Base-by-base conservation (phyloP, 2,113 vertebrate species). In the Onychorhynchus coronatus region DNA sequence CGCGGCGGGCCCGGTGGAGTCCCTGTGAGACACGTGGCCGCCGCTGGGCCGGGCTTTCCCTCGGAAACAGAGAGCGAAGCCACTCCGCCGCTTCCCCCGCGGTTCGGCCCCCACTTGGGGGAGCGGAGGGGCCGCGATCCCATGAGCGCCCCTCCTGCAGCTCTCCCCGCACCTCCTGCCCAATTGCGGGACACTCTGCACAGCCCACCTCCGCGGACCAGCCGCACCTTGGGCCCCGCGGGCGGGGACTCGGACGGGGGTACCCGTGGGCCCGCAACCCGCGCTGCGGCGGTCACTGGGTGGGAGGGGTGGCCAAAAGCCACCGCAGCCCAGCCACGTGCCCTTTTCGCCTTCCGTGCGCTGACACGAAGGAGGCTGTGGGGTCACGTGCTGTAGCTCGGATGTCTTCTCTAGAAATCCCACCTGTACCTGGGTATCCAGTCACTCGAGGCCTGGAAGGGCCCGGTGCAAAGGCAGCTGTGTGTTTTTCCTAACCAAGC, bases 311-410 rank as follows among this genome's bases (percentile, higher is more conserved):
- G 39, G 39, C 11, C 39, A 15, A 9, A 2, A 23, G 5, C 22
- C 11, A 3, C 8, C 3, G 18, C 24, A 33, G 1, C 13, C 31
- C 59, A 1, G 37, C 33, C 12, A 5, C 23, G 9, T 9, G 65
- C 42, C 30, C 25, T 3, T 14, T 21, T 14, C 27, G 24, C 56
- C 3, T 23, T 25, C 53, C 1, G 46, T 2, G 55, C 24, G 22
- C 61, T 8, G 79, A 11, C 14, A 24, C 1, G 37, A 16, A 27
- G 85, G 74, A 74, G 41, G 47, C 18, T 46, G 1, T 4, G 35
- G n/a, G 17, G 10, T 39, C 20, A 37, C 11, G 1, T 8, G 63
- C 37, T 19, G 9, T 11, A 20, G 3, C 9, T 41, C n/a, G 11
- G 18, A n/a, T n/a, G 30, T 47, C 46, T 86, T 46, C 23, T 30